Evolutionary conservation across 2,797 vertebrate species (phyloP).

Genomic region (Myotis findleyi): DNA sequence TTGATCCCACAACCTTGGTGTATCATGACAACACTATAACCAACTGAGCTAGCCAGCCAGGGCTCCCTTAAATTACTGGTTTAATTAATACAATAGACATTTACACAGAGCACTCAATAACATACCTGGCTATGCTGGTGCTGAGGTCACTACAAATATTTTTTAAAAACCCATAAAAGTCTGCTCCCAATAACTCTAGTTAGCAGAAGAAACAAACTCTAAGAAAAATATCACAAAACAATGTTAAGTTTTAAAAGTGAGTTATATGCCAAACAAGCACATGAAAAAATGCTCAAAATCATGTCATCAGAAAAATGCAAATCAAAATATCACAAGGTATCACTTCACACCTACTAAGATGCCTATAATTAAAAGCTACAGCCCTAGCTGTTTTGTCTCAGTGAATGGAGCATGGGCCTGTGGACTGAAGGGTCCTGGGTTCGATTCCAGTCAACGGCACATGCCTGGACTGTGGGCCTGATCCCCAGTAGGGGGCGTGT

Average conservation of each 20-base stretch:
- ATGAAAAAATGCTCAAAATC: background rate
- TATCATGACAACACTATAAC: no score
- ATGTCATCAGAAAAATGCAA: background rate
- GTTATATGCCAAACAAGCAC: background rate
- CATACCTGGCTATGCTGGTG: background rate
- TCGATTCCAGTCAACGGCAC: no score
- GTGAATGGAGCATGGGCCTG: no score
- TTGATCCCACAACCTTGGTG: no score
- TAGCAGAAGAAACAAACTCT: background rate
- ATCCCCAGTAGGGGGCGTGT: no score
- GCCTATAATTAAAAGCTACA: background rate
- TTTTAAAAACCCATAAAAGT: background rate
- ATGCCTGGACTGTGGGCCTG: no score
- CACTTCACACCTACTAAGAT: background rate
- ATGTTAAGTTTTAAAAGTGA: background rate
- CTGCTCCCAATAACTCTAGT: background rate
- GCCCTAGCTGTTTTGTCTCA: no score
- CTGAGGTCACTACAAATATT: background rate
- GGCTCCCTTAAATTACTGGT: background rate
- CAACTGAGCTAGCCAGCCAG: no score
- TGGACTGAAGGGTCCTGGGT: no score
- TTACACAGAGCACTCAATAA: background rate
- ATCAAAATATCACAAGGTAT: background rate
- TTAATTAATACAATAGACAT: background rate
- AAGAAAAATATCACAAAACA: background rate